Evolutionary conservation across 2,113 vertebrate species (phyloP).

Genomic region (Rhegmatorhina hoffmannsi): DNA sequence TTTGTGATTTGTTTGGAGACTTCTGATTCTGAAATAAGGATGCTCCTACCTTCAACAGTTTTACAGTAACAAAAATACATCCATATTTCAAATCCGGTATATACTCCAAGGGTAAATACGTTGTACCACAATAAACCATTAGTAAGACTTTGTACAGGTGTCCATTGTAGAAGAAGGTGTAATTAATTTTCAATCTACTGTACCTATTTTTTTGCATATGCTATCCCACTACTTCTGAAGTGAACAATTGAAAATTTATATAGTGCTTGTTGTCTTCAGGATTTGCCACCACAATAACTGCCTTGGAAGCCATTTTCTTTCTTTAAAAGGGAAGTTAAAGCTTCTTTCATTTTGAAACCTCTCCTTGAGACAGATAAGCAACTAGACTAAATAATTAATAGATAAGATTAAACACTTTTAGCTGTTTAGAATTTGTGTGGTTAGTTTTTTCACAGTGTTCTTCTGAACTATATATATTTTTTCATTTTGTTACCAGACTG

Average conservation of each 20-base stretch:
- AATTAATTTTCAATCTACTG: background rate
- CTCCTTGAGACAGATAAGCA: background rate
- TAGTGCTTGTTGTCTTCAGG: background rate
- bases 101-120: background rate
- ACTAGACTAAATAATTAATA: background rate
- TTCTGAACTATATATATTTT: background rate
- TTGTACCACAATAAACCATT: background rate
- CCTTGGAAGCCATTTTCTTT: background rate
- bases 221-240: background rate
- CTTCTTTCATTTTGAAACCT: background rate
- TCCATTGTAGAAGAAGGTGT: background rate
- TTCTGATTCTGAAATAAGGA: background rate
- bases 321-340: background rate
- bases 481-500: background rate
- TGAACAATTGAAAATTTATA: background rate
- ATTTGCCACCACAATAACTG: background rate
- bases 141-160: background rate
- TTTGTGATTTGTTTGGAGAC: background rate
- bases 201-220: background rate
- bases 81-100: background rate
- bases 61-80: background rate
- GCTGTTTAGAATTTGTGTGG: background rate
- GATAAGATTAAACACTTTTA: background rate
- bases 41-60: background rate
- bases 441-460: background rate